These are phyloP conservation scores for Wiebesia pumilae DNA, from an alignment of 1,140 invertebrate species.

Conservation along the genomic window DNA sequence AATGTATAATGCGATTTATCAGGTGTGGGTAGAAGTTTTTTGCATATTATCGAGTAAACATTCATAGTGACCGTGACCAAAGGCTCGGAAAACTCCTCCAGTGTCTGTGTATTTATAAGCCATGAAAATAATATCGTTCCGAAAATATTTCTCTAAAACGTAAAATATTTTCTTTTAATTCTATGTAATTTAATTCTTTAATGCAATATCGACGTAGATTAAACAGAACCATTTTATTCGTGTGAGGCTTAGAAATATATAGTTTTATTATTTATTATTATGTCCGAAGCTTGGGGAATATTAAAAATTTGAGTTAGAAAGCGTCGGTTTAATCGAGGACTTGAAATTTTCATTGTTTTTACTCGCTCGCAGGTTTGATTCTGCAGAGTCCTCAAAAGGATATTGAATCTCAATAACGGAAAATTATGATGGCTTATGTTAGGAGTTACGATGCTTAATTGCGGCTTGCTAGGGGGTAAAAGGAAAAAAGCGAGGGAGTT, in stretches of 20 bases:
- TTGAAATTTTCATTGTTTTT: neutral
- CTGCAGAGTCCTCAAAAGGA: neutral
- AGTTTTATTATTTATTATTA: neutral
- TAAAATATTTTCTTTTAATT: neutral
- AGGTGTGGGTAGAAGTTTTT: conserved; percentile 80
- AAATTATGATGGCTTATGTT: conserved; percentile 55
- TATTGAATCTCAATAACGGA: conserved; percentile 46
- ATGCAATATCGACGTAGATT: neutral
- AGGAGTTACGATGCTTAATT: conserved; percentile 66
- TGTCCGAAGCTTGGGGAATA: neutral
- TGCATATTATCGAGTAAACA: conserved; percentile 79
- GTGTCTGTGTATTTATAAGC: conserved; percentile 73
- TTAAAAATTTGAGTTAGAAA: neutral
- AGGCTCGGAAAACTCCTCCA: conserved; percentile 67
- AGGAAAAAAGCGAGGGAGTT: neutral
- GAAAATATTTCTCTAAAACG: conserved; percentile 79
- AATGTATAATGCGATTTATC: conserved; percentile 85
- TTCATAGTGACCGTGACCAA: conserved; percentile 78
- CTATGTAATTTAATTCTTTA: neutral
- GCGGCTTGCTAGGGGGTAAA: conserved; percentile 27
- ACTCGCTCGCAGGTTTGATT: neutral
- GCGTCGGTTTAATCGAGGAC: neutral
- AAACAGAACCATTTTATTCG: too few species aligned
- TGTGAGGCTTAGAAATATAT: neutral
- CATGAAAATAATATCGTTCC: conserved; percentile 81